Evolutionary conservation across 2,888 invertebrate species (phyloP).

Genomic region (Ichneumoninae sp.): DNA sequence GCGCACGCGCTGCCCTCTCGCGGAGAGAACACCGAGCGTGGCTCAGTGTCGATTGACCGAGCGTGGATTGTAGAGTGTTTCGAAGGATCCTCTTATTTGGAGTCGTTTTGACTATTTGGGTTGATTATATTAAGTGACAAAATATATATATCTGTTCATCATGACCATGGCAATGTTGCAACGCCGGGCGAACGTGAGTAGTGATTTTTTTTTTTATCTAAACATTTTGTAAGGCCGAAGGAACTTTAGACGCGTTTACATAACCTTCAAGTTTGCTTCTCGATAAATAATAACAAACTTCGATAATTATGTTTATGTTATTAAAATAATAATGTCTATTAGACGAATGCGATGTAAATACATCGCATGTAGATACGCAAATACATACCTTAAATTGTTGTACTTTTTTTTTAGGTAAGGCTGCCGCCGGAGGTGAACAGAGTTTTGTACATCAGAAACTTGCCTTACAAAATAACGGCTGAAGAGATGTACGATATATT

Average conservation of each 20-base stretch:
- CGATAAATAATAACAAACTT: not conserved
- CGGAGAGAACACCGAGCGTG: constrained; percentile 13
- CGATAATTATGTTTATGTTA: not conserved
- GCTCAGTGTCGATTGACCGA: not conserved
- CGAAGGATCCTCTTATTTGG: not conserved
- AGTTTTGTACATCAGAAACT: constrained; percentile 97
- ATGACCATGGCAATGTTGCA: constrained; percentile 90
- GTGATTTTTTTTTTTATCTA: constrained; percentile 76
- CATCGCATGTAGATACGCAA: not conserved
- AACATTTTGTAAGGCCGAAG: not conserved
- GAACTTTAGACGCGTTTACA: not conserved
- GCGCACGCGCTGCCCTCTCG: constrained; percentile 1
- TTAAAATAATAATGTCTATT: constrained; percentile 40
- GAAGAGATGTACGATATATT: constrained; percentile 99
- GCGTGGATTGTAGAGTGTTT: not conserved
- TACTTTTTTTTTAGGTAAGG: constrained; percentile 89
- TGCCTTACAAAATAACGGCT: constrained; percentile 99
- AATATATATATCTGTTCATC: constrained; percentile 31
- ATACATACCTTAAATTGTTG: not conserved
- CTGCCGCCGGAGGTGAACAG: constrained; percentile 99
- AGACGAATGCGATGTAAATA: not conserved
- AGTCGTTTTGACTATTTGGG: constrained; percentile 8
- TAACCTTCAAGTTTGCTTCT: constrained; percentile 46
- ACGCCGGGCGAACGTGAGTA: constrained; percentile 89
- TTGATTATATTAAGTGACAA: not conserved